Base-by-base conservation (phyloP, 2,113 vertebrate species). In the Pedionomus torquatus region DNA sequence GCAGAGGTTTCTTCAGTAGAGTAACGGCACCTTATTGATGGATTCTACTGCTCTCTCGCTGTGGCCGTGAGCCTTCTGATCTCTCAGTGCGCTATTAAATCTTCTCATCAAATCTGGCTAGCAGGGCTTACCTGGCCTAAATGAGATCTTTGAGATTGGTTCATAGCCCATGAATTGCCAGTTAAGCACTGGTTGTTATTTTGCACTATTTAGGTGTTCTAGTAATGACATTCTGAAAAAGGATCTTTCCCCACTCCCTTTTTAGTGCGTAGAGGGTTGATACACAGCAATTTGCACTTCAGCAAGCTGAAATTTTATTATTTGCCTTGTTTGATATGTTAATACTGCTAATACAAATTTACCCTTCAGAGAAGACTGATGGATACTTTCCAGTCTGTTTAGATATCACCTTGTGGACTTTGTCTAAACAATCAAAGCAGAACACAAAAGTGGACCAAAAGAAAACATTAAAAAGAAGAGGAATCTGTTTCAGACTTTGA, bases 51-150 rank as follows among this genome's bases (percentile, higher is more conserved):
- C 7, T n/a, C 44, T 49, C 52, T 7, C 46, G 49, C 13, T 1
- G 1, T 24, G 16, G 10, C 5, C 13, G 6, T 2, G 1, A 17
- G 11, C 2, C 14, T 70, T 58, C n/a, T 44, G 41, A 33, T 46
- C 13, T 35, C 20, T 33, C 35, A 33, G 17, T 3, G 15, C 14
- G 76, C 63, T 13, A 30, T 20, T 8, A 65, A 57, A 60, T 33
- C 12, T 21, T 5, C n/a, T 1, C 2, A n/a, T 58, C 9, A 46
- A 3, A 8, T 35, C 26, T 64, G 30, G 1, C 14, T 54, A 30
- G 31, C 9, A 44, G 2, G 9, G 11, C 7, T 65, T 70, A 44
- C 19, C 33, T 57, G 52, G 31, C 26, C 46, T 83, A 44, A 80
- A 80, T 15, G 41, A 90, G 26, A 37, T 24, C 14, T 52, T 13